A percentile compares a stretch with the other conserved stretches of the same genome.
These are phyloP conservation scores for Drosophila rufa DNA, from an alignment of 1,140 invertebrate species.

Conservation along the genomic window DNA sequence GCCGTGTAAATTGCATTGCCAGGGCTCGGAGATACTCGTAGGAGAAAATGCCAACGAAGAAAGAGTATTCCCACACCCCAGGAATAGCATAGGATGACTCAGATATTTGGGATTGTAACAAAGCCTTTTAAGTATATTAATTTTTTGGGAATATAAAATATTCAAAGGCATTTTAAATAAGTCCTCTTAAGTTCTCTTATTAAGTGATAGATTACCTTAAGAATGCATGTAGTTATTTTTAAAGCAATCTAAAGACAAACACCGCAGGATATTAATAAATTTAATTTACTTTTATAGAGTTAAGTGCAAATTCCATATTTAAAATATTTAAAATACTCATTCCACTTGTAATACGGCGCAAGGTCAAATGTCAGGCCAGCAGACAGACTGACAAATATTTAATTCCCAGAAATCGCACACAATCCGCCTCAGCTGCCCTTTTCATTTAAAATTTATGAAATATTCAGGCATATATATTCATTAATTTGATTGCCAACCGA, in stretches of 20 bases:
- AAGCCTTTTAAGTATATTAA: neutral
- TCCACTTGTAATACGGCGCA: slow-evolving; percentile 48
- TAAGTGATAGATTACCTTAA: neutral
- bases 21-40: neutral
- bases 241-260: neutral
- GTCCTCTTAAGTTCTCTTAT: neutral
- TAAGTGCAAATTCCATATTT: neutral
- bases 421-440: slow-evolving; percentile 11
- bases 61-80: neutral
- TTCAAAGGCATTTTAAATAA: neutral
- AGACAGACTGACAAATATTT: slow-evolving; percentile 25
- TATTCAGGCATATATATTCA: slow-evolving; percentile 50
- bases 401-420: slow-evolving; percentile 49
- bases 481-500: slow-evolving; percentile 50
- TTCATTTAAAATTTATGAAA: slow-evolving; percentile 35
- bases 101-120: neutral
- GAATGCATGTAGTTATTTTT: neutral
- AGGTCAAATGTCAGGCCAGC: slow-evolving; percentile 37
- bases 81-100: neutral
- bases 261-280: neutral
- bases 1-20: slow-evolving; percentile 66
- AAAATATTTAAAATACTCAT: slow-evolving; percentile 7
- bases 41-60: slow-evolving; percentile 7
- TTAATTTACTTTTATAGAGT: neutral
- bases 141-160: neutral